Conservation (phyloP, 1,140 invertebrate species). For the Theocolax elegans region DNA sequence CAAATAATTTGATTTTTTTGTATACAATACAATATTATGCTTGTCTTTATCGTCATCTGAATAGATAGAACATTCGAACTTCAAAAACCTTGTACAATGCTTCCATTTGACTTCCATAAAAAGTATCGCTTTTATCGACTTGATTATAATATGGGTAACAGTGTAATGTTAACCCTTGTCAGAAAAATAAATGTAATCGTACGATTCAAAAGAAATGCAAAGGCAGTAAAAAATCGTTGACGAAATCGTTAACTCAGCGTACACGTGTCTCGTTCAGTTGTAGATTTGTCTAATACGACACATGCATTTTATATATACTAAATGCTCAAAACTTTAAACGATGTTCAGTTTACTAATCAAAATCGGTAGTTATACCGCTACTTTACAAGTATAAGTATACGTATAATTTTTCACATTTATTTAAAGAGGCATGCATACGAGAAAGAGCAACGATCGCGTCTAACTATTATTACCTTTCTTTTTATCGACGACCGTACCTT, state of each 20-base stretch:
- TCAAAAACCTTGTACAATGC: constrained; percentile 35
- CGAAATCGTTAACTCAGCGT: constrained; percentile 33
- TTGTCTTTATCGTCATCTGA: constrained; percentile 30
- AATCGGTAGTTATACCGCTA: constrained; percentile 14
- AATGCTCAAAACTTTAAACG: constrained; percentile 25
- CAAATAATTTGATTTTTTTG: constrained; percentile 12
- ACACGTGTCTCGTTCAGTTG: constrained; percentile 31
- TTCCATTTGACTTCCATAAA: constrained; percentile 36
- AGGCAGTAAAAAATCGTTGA: constrained; percentile 35
- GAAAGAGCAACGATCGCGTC: constrained; percentile 31
- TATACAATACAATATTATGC: constrained; percentile 38
- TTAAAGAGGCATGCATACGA: constrained; percentile 30
- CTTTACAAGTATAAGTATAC: constrained; percentile 20
- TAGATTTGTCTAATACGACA: constrained; percentile 28
- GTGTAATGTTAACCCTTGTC: constrained; percentile 20
- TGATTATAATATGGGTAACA: constrained; percentile 13
- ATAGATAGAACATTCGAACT: constrained; percentile 26
- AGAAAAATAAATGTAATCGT: constrained; percentile 26
- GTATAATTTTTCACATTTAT: constrained; percentile 34
- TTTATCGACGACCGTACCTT: constrained; percentile 16
- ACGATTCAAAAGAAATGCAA: constrained; percentile 37
- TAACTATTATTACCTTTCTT: constrained; percentile 30
- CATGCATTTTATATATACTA: constrained; percentile 32
- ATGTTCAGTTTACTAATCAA: constrained; percentile 3
- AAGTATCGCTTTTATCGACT: constrained; percentile 9